phyloP scores from a whole-genome alignment of 1,140 invertebrate genomes.

The Branchinecta lynchi region DNA sequence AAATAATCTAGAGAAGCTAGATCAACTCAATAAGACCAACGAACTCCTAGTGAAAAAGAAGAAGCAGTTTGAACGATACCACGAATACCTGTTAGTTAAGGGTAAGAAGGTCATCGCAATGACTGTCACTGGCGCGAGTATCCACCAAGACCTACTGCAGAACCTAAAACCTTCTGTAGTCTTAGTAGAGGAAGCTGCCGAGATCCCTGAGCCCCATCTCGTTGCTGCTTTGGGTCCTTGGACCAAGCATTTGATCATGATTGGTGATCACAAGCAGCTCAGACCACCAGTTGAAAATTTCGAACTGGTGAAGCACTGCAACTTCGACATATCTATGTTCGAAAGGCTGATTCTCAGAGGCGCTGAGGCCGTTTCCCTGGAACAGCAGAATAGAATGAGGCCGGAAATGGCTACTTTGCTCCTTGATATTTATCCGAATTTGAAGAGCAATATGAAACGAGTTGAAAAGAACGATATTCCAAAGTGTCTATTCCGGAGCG shows the following conservation, averaged over 20 bases:
- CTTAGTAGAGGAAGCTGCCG: conserved; percentile 37
- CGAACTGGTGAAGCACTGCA: conserved; percentile 23
- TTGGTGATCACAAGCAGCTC: conserved; percentile 29
- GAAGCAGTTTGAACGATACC: conserved; percentile 14
- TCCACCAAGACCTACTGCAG: conserved; percentile 28
- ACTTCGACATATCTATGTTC: conserved; percentile 28
- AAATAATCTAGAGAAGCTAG: conserved; percentile 10
- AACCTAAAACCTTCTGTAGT: conserved; percentile 30
- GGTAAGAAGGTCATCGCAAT: conserved; percentile 30
- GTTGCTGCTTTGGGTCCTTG: conserved; percentile 31
- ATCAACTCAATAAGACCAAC: no score
- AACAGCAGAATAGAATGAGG: conserved; percentile 24
- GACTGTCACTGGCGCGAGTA: conserved; percentile 38
- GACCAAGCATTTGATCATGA: conserved; percentile 34
- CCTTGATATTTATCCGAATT: conserved; percentile 17
- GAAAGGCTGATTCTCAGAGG: conserved; percentile 27
- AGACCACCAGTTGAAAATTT: conserved; percentile 25
- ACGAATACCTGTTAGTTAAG: conserved; percentile 12
- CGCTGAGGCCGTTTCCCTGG: conserved; percentile 14
- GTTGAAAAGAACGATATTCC: background rate
- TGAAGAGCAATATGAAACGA: conserved; percentile 9
- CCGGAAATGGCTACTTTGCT: conserved; percentile 25
- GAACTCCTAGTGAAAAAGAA: conserved; percentile 5
- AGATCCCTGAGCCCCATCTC: conserved; percentile 35
- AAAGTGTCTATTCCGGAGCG: background rate